Conservation (phyloP, 2,888 invertebrate genomes). For the Cataglyphis albicans region DNA sequence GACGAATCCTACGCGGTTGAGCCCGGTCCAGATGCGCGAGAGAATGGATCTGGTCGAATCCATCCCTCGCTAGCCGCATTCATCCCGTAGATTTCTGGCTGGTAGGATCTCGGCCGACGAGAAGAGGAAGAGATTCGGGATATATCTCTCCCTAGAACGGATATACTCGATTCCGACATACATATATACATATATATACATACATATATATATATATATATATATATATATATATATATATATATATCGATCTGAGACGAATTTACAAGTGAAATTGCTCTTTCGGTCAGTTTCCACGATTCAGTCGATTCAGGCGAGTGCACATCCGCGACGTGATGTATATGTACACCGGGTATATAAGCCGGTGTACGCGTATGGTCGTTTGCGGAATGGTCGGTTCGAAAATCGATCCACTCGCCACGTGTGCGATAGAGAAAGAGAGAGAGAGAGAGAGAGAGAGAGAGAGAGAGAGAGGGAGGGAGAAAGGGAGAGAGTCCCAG, state of each 20-base stretch:
- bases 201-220: too few species aligned
- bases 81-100: constrained; percentile 61
- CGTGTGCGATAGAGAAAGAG: constrained; percentile 21
- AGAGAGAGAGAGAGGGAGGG: not conserved
- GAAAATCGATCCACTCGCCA: constrained; percentile 66
- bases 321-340: constrained; percentile 40
- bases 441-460: too few species aligned
- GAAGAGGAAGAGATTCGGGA: constrained; percentile 41
- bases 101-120: constrained; percentile 54
- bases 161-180: constrained; percentile 45
- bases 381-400: constrained; percentile 46
- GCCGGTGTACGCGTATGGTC: constrained; percentile 34
- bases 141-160: constrained; percentile 46
- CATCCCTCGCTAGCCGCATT: constrained; percentile 33
- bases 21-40: constrained; percentile 42
- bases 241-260: constrained; percentile 49
- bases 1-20: constrained; percentile 36
- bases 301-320: constrained; percentile 50
- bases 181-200: not conserved
- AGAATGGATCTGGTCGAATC: constrained; percentile 43
- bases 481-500: not conserved
- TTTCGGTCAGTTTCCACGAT: constrained; percentile 68
- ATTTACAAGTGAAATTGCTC: constrained; percentile 78
- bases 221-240: not conserved
- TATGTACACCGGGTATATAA: constrained; percentile 38